Conservation (phyloP, 1,140 invertebrate genomes). For the Pinna nobilis region DNA sequence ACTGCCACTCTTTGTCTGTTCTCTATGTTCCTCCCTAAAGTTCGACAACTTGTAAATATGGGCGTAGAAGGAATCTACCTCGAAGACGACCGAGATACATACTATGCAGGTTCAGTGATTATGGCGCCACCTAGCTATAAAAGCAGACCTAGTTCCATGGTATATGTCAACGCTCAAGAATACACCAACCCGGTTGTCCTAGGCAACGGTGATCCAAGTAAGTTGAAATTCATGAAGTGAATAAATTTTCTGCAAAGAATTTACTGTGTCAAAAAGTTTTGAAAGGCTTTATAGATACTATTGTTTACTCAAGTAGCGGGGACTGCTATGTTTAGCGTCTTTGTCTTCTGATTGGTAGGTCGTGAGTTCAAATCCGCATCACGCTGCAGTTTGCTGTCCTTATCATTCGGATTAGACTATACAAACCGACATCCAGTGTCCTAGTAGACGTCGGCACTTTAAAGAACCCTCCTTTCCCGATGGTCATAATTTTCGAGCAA, state of each 20-base stretch:
- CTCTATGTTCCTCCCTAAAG: constrained; percentile 94
- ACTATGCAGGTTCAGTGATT: constrained; percentile 78
- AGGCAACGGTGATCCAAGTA: constrained; percentile 62
- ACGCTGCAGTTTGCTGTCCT: not conserved
- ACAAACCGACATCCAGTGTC: too few species aligned
- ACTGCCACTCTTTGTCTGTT: constrained; percentile 90
- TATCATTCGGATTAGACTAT: too few species aligned
- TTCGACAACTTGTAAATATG: constrained; percentile 89
- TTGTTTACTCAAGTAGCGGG: too few species aligned
- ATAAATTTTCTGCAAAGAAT: too few species aligned
- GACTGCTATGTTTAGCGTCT: too few species aligned
- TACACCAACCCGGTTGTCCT: constrained; percentile 63
- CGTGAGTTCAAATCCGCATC: too few species aligned
- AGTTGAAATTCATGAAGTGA: constrained; percentile 14
- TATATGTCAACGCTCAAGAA: constrained; percentile 74
- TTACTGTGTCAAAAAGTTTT: too few species aligned
- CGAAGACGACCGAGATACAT: constrained; percentile 82
- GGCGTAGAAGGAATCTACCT: constrained; percentile 82
- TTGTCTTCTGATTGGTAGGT: not conserved
- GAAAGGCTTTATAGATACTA: too few species aligned
- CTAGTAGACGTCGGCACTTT: too few species aligned
- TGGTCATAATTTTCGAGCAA: too few species aligned
- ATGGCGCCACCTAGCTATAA: constrained; percentile 68
- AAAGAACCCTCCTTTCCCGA: too few species aligned
- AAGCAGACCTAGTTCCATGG: constrained; percentile 83